phyloP scores from a whole-genome alignment of 2,797 vertebrate genomes.

The Pterois miles region DNA sequence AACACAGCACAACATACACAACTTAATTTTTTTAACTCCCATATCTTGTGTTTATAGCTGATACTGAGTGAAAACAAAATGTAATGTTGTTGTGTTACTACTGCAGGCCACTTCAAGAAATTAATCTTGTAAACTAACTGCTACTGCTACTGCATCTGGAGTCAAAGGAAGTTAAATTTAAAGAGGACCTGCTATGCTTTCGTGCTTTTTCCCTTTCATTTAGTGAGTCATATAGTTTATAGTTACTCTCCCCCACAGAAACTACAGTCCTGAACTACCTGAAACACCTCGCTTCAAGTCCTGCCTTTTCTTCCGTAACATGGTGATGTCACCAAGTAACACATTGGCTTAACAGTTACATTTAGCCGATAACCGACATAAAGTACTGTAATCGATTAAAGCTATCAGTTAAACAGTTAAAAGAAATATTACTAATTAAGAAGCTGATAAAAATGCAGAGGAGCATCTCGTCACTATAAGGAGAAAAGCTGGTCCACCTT shows the following conservation, averaged over 20 bases:
- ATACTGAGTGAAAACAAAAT: neutral
- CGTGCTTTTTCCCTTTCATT: neutral
- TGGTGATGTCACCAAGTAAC: neutral
- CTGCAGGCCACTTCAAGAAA: neutral
- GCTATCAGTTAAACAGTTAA: too few species aligned
- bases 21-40: neutral
- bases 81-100: neutral
- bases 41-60: neutral
- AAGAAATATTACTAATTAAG: too few species aligned
- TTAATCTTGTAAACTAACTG: neutral
- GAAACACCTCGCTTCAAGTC: neutral
- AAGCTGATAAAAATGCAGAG: too few species aligned
- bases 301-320: neutral
- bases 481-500: too few species aligned
- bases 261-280: neutral
- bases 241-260: neutral
- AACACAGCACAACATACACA: accelerated
- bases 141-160: neutral
- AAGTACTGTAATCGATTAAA: too few species aligned
- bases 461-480: too few species aligned
- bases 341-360: neutral
- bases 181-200: neutral
- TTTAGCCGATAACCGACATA: too few species aligned
- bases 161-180: neutral
- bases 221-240: neutral